phyloP scores from a whole-genome alignment of 2,888 invertebrate species.

The Drosophila quasianomalipes region DNA sequence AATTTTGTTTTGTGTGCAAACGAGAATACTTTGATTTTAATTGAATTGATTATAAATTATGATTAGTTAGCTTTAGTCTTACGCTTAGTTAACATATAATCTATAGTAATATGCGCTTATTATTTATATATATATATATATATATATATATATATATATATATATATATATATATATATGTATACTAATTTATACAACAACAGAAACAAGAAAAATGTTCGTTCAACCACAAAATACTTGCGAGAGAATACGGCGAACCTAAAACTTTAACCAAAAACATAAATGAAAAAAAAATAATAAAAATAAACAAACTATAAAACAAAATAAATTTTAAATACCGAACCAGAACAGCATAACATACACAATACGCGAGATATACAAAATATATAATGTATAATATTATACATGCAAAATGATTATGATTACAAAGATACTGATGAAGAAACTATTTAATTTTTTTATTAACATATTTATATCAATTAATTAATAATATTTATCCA shows the following conservation, averaged over 20 bases:
- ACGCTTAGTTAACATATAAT: slow-evolving; percentile 64
- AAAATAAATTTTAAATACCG: slow-evolving; percentile 5
- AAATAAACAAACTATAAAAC: slow-evolving; percentile 1
- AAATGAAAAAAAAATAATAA: neutral
- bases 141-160: no score
- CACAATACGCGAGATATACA: slow-evolving; percentile 39
- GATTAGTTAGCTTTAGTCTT: slow-evolving; percentile 60
- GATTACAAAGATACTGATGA: slow-evolving; percentile 41
- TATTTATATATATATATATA: slow-evolving; percentile 42
- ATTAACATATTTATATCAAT: slow-evolving; percentile 80
- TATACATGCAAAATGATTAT: slow-evolving; percentile 50
- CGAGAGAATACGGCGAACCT: slow-evolving; percentile 22
- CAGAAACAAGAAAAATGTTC: slow-evolving; percentile 20
- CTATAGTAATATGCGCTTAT: slow-evolving; percentile 64
- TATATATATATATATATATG: slow-evolving; percentile 28
- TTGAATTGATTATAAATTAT: slow-evolving; percentile 60
- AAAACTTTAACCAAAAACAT: slow-evolving; percentile 26
- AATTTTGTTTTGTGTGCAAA: slow-evolving; percentile 61
- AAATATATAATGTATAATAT: slow-evolving; percentile 37
- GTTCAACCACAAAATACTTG: slow-evolving; percentile 10
- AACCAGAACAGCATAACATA: slow-evolving; percentile 39
- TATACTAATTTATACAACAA: slow-evolving; percentile 35
- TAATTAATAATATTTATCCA: slow-evolving; percentile 79
- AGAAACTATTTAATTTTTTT: slow-evolving; percentile 75
- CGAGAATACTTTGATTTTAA: slow-evolving; percentile 65